Conservation (phyloP, 2,797 vertebrate species). For the Corythornis leucogaster region DNA sequence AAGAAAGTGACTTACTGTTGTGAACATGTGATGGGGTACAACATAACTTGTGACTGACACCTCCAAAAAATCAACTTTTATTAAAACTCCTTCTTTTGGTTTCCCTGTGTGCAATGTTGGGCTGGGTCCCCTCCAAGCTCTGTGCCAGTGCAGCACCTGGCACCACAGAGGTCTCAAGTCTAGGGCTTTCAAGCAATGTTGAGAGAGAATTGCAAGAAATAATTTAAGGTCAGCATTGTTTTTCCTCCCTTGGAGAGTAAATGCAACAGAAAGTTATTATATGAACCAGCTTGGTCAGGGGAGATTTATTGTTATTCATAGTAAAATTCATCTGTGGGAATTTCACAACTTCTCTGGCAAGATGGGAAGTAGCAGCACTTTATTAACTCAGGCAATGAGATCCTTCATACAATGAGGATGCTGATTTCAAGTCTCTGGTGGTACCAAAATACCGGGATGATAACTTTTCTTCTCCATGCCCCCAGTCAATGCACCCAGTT, state of each 20-base stretch:
- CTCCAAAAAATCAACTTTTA: neutral
- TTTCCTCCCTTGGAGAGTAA: neutral
- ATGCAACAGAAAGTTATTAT: neutral
- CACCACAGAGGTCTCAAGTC: accelerated
- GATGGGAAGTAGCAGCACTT: neutral
- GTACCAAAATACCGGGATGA: neutral
- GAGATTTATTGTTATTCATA: neutral
- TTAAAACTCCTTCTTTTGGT: accelerated
- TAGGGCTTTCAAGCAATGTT: neutral
- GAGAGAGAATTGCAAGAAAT: neutral
- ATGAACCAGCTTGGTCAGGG: accelerated
- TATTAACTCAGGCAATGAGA: neutral
- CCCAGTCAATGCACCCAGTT: accelerated
- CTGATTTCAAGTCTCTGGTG: neutral
- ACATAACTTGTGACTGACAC: neutral
- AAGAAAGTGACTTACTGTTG: neutral
- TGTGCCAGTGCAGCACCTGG: neutral
- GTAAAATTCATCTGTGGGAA: neutral
- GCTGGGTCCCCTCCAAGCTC: accelerated
- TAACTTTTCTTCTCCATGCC: neutral
- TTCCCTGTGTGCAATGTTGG: neutral
- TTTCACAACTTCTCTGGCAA: neutral
- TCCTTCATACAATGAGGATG: neutral
- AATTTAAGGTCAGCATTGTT: neutral
- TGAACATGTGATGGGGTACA: too few relatives aligned